phyloP scores from a whole-genome alignment of 2,888 invertebrate genomes.

The Dugesia japonica region DNA sequence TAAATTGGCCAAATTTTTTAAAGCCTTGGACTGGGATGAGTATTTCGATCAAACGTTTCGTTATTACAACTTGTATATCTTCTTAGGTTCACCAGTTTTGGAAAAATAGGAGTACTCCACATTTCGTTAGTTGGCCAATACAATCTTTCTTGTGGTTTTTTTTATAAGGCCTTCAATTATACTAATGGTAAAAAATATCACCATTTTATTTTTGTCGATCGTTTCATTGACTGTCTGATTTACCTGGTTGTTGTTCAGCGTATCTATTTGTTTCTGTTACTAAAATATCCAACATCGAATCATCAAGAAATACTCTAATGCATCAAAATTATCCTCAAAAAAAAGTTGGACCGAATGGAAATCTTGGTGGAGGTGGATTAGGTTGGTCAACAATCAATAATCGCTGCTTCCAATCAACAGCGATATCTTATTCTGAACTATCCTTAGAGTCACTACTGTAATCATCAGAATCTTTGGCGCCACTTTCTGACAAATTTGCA shows the following conservation, averaged over 20 bases:
- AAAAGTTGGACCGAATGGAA: not conserved
- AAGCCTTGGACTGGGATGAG: too few relatives aligned
- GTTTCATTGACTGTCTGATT: not conserved
- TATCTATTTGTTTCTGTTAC: not conserved
- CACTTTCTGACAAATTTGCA: too few relatives aligned
- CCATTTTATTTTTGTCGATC: not conserved
- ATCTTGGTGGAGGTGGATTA: not conserved
- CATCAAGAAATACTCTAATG: too few relatives aligned
- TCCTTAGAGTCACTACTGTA: not conserved
- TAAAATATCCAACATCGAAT: too few relatives aligned
- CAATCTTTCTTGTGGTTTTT: not conserved
- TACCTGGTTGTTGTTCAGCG: not conserved
- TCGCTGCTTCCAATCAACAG: not conserved
- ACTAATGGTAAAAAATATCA: not conserved
- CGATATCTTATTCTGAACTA: not conserved
- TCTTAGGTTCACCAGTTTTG: not conserved
- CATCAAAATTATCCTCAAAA: not conserved
- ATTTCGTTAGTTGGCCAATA: not conserved
- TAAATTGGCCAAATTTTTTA: too few relatives aligned
- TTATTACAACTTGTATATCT: not conserved
- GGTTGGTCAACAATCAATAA: not conserved
- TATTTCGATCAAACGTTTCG: not conserved
- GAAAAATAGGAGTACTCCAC: conserved; percentile 3
- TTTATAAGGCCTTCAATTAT: not conserved
- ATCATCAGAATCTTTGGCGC: too few relatives aligned